Evolutionary conservation across 2,888 invertebrate species (phyloP), one percentile per base, ranked within the genome.

Genomic region (Helobdella robusta): DNA sequence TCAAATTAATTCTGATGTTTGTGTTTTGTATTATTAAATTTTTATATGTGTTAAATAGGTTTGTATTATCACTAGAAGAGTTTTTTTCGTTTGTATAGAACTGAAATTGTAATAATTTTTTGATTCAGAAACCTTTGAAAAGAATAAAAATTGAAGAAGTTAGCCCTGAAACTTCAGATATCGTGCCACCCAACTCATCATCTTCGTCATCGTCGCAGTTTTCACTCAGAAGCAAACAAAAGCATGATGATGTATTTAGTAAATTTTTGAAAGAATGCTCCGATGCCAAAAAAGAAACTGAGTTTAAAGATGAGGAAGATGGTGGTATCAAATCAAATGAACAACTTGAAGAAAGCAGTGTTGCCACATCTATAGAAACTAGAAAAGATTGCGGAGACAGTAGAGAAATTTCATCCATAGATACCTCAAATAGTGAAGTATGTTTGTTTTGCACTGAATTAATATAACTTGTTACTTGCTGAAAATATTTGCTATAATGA

Each of bases 71-170:
- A n/a, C n/a, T n/a, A n/a, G n/a, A n/a, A n/a, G n/a, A n/a, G n/a
- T n/a, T n/a, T n/a, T n/a, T n/a, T n/a, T n/a, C n/a, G n/a, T n/a
- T n/a, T n/a, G n/a, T 80, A 80, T 1, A 81, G 82, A 64, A 78
- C 87, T 23, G 83, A 83, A 68, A 80, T 82, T 75, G 77, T 77
- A 64, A 48, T 20, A 35, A 48, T 48, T 36, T 25, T 56, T 2
- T 65, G 28, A 67, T 68, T 30, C 66, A 77, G 76, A 75, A 75
- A 69, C 75, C 75, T 11, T 66, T 77, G 30, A 62, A 68, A 46
- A 69, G 75, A 61, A 72, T 78, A 15, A 65, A 70, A 20, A 76
- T 78, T 36, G 75, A 77, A 69, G 77, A 78, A 64, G 73, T 77
- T 40, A 76, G 76, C 2, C 34, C 73, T 15, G 35, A 59, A 40